Conservation (phyloP, 2,888 invertebrate genomes). For the Strigamia transsilvanica region DNA sequence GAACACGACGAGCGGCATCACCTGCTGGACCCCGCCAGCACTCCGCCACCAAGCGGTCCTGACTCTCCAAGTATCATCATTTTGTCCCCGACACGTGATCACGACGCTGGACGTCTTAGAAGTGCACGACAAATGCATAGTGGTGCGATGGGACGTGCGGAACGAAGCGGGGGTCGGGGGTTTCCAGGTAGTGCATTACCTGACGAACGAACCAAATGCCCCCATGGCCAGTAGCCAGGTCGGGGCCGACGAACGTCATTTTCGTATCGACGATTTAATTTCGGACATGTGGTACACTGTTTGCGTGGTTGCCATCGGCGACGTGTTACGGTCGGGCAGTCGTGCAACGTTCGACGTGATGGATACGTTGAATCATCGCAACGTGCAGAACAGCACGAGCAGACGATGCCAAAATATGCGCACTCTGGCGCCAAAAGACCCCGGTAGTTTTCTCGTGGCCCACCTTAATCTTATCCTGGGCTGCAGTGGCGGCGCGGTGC, state of each 20-base stretch:
- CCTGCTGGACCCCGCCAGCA: constrained; percentile 83
- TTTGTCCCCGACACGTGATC: constrained; percentile 84
- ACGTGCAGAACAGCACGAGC: constrained; percentile 57
- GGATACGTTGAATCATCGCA: constrained; percentile 56
- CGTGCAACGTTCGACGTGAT: constrained; percentile 59
- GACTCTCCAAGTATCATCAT: constrained; percentile 79
- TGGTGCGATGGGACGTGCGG: constrained; percentile 80
- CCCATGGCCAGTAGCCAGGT: constrained; percentile 57
- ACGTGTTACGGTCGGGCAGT: constrained; percentile 67
- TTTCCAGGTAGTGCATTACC: constrained; percentile 83
- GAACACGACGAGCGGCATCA: constrained; percentile 53
- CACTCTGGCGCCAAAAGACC: constrained; percentile 50
- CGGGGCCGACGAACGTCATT: constrained; percentile 68
- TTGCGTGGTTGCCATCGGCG: constrained; percentile 86
- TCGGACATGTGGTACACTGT: constrained; percentile 84
- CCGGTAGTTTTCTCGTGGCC: constrained; percentile 72
- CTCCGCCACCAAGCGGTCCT: constrained; percentile 79
- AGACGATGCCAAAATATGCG: constrained; percentile 58
- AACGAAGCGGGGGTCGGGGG: constrained; percentile 81
- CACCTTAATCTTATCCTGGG: constrained; percentile 85
- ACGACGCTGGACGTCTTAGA: constrained; percentile 86
- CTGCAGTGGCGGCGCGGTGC: constrained; percentile 84
- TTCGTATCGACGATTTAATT: constrained; percentile 76
- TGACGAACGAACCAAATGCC: constrained; percentile 54
- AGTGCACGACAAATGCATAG: constrained; percentile 84